Base-by-base conservation (phyloP, 2,797 vertebrate species). In the Neopelma chrysocephalum region DNA sequence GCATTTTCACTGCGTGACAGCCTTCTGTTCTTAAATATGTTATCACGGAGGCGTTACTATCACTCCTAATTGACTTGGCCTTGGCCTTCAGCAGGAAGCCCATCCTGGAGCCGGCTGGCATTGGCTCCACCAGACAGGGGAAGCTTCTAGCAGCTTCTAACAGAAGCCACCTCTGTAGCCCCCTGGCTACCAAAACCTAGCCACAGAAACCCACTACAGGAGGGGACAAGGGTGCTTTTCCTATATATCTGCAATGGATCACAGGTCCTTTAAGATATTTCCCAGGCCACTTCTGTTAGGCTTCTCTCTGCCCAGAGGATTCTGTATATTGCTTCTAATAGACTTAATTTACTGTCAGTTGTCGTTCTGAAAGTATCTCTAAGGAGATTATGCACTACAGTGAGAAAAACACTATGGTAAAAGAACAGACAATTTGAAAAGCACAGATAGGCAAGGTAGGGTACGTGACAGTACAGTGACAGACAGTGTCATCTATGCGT, bases 381-480 rank as follows among this genome's bases (percentile, higher is more conserved):
- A 1, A 66, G 54, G 47, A 65, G 22, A 66, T 76, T 48, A 56
- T 89, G 43, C 20, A 50, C 7, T 43, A 15, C 12, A 51, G 32
- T 6, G 14, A 2, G 6, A 38, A 73, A 75, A 89, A 14, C 20
- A 17, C 12, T 31, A 4, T 75, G 25, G 4, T 75, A 32, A 70
- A 43, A 57, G 25, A 78, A 21, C 4, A 64, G 22, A 9, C 65
- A 26, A 56, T 69, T 64, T 78, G 47, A 48, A 68, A 72, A 72
- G 26, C 22, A 40, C 21, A 51, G 53, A 11, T 38, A 31, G 34
- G 17, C 27, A 29, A 10, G n/a, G 20, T 26, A 27, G 14, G 6
- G 11, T 61, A 9, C 0, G 0, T 66, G 78, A 50, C 42, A 53
- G 23, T 42, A 9, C 20, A 23, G 32, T 76, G 61, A 26, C 12